phyloP scores from a whole-genome alignment of 64 coral and sea anemone genomes.

The Anthopleura sola region DNA sequence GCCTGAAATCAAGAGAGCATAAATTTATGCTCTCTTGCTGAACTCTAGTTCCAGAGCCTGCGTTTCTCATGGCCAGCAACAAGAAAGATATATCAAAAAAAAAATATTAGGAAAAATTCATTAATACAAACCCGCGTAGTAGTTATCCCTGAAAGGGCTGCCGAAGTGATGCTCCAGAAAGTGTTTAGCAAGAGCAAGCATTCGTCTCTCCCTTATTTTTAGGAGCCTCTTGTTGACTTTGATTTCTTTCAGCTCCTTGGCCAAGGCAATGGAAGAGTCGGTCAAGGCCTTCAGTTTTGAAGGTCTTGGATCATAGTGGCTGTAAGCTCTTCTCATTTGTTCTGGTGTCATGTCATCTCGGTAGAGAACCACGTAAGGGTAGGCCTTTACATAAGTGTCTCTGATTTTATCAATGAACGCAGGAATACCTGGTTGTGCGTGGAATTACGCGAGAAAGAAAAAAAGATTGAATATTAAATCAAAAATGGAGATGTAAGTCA shows the following conservation, averaged over 20 bases:
- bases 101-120: background rate
- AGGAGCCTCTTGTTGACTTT: conserved; percentile 15
- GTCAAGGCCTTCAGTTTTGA: conserved; percentile 17
- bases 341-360: background rate
- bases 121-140: conserved; percentile 27
- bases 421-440: conserved; percentile 15
- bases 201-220: conserved; percentile 26
- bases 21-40: too few relatives aligned
- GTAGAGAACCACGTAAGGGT: background rate
- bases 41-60: too few relatives aligned
- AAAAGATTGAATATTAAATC: too few relatives aligned
- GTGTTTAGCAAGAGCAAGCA: conserved; percentile 35
- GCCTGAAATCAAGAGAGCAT: too few relatives aligned
- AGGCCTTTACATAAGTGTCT: background rate
- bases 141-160: conserved; percentile 37
- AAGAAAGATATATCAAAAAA: background rate
- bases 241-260: conserved; percentile 18
- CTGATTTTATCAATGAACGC: conserved; percentile 5
- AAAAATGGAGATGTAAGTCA: too few relatives aligned
- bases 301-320: conserved; percentile 16
- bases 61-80: too few relatives aligned
- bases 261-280: conserved; percentile 17
- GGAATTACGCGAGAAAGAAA: background rate
- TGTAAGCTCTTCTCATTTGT: conserved; percentile 13
- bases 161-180: conserved; percentile 48